Evolutionary conservation across 2,888 invertebrate species (phyloP), one percentile per base, ranked within the genome.

Genomic region (Branchellion lobata): DNA sequence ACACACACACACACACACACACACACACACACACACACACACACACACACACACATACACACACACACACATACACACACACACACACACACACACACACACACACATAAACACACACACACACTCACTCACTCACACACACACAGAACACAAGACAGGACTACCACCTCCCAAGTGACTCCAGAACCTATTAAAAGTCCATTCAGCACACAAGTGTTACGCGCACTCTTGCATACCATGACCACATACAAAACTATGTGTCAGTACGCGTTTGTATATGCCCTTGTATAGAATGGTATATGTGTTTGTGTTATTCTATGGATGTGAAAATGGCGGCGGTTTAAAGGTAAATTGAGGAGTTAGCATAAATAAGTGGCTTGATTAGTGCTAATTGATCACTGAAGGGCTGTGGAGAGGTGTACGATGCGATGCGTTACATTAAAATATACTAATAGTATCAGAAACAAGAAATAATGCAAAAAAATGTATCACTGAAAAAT

Each of bases 21-120:
- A 75, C 31, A 79, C 34, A 33, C 53, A 75, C 51, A 1, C 33
- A 75, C 36, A 79, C 53, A 79, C 74, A 81, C 40, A 68, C 65
- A 81, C 51, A 61, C 33, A 71, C 71, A 71, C 31, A 71, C 65
- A 65, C 29, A 65, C 65, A 65, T 21, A 65, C 65, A 65, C 29
- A 65, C 65, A 65, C 29, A 65, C 65, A 65, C 65, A 65, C 65
- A 65, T 21, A 65, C 65, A 65, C 29, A 27, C 65, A 65, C 65
- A 65, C 29, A 65, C 65, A 29, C 65, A 65, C n/a, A 27, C 65
- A 65, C 65, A 65, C 65, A 71, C 34, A 71, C 71, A 71, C 31
- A 33, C 71, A 71, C n/a, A 31, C 71, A 29, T n/a, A 71, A 8
- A 29, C 34, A 71, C 71, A 71, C 34, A 71, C 71, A 71, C n/a